These are phyloP conservation scores for Saccostrea echinata DNA, from an alignment of 1,140 invertebrate genomes.

Conservation along the genomic window DNA sequence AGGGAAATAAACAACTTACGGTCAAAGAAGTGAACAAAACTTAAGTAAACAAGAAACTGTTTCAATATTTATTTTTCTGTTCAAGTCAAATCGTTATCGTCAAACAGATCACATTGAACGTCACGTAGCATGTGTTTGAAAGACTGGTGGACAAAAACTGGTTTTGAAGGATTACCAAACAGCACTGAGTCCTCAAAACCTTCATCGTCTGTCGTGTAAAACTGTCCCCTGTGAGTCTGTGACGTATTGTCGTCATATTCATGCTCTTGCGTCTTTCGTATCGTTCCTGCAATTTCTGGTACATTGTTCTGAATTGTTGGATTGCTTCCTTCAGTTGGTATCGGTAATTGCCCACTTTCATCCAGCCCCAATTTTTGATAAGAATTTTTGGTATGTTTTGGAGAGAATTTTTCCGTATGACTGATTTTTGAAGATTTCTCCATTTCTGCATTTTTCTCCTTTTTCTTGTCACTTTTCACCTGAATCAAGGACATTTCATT, in stretches of 20 bases:
- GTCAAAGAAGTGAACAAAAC: no score
- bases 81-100: conserved; percentile 6
- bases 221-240: not conserved
- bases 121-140: not conserved
- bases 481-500: conserved; percentile 15
- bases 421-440: not conserved
- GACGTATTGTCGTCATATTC: not conserved
- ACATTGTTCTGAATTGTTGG: not conserved
- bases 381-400: not conserved
- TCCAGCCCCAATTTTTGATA: not conserved
- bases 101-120: conserved; percentile 1
- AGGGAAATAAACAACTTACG: no score
- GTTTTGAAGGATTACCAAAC: not conserved
- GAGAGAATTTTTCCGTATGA: not conserved
- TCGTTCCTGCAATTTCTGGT: not conserved
- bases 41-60: not conserved
- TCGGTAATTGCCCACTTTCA: not conserved
- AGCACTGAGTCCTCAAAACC: not conserved
- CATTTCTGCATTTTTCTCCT: not conserved
- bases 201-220: not conserved
- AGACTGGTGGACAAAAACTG: not conserved
- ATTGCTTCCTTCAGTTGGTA: not conserved
- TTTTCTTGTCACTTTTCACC: not conserved
- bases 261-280: not conserved
- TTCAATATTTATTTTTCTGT: not conserved